Conservation (phyloP, 2,888 invertebrate genomes). For the Schizaphis graminum region DNA sequence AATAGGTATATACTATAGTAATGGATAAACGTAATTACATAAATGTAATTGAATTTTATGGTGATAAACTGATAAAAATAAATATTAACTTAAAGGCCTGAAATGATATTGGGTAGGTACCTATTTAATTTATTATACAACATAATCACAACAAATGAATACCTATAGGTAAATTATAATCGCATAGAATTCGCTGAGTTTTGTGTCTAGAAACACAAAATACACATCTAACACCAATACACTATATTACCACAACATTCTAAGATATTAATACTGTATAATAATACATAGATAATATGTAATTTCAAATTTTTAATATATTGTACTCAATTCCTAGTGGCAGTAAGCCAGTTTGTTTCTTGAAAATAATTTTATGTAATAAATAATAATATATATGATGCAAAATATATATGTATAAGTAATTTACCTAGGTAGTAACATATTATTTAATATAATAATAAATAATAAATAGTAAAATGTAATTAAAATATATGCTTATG, state of each 20-base stretch:
- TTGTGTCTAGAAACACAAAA: not conserved
- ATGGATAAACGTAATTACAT: no score
- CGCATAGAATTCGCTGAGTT: not conserved
- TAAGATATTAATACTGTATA: not conserved
- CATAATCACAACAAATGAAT: not conserved
- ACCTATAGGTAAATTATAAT: not conserved
- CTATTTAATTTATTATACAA: not conserved
- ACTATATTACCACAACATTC: not conserved
- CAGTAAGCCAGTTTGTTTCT: not conserved
- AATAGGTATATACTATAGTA: no score
- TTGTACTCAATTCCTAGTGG: not conserved
- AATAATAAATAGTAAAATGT: no score
- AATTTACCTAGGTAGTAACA: no score
- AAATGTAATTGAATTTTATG: not conserved
- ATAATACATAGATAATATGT: not conserved
- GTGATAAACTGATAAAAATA: not conserved
- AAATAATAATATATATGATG: no score
- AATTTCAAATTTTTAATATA: no score
- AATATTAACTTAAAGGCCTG: not conserved
- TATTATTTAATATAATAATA: no score
- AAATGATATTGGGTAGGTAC: not conserved
- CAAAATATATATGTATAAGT: no score
- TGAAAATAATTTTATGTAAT: no score
- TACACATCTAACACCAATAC: not conserved
- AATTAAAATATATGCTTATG: no score